Evolutionary conservation across 2,888 invertebrate genomes (phyloP).

Genomic region (Tetrapedia diversipes): DNA sequence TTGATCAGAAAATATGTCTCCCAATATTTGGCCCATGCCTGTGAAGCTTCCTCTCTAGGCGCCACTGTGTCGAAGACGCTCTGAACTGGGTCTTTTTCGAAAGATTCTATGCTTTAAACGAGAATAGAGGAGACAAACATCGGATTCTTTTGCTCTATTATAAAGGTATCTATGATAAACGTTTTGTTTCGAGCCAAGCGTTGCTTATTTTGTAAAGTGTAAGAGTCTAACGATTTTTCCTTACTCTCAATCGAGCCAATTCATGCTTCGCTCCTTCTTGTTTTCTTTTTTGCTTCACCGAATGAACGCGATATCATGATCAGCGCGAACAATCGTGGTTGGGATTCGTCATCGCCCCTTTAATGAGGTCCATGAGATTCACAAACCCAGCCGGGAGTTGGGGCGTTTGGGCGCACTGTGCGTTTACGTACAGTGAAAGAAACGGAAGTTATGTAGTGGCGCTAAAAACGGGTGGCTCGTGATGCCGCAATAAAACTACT

Average conservation of each 20-base stretch:
- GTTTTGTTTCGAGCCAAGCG: not conserved
- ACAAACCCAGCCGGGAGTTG: slow-evolving; percentile 80
- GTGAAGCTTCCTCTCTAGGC: not conserved
- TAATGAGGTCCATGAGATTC: slow-evolving; percentile 81
- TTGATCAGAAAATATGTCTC: slow-evolving; percentile 82
- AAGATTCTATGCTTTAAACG: not conserved
- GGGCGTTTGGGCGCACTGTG: slow-evolving; percentile 76
- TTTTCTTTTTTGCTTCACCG: not conserved
- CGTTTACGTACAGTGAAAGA: slow-evolving; percentile 72
- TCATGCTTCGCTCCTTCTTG: not conserved
- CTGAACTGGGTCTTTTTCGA: not conserved
- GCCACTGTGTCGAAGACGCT: slow-evolving; percentile 11
- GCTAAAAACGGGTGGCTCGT: slow-evolving; percentile 73
- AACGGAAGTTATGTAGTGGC: slow-evolving; percentile 73
- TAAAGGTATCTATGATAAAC: too few relatives aligned
- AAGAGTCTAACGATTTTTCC: too few relatives aligned
- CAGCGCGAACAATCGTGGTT: slow-evolving; percentile 54
- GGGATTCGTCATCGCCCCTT: slow-evolving; percentile 80
- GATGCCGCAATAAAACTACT: slow-evolving; percentile 75
- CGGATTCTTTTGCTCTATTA: too few relatives aligned
- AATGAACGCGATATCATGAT: not conserved
- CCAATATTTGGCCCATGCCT: slow-evolving; percentile 68
- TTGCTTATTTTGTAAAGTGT: too few relatives aligned
- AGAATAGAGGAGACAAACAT: slow-evolving; percentile 2
- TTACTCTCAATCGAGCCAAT: not conserved